These are phyloP conservation scores for Caligus rogercresseyi DNA, from an alignment of 1,140 invertebrate species.

Conservation along the genomic window DNA sequence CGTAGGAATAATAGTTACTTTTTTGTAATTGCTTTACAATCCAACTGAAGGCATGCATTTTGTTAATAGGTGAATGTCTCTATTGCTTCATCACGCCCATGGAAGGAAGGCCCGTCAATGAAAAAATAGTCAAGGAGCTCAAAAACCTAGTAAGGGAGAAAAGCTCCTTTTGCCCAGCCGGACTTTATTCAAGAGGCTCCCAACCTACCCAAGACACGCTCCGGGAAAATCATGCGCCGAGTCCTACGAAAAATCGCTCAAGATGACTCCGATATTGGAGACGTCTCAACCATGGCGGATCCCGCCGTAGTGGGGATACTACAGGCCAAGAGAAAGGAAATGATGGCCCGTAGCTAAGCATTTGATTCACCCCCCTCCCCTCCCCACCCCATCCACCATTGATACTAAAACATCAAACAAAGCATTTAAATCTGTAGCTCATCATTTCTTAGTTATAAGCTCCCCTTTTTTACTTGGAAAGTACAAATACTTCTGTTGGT, in stretches of 20 bases:
- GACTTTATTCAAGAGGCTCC: conserved; percentile 63
- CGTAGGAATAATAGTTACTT: too few species aligned
- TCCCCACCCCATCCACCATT: too few species aligned
- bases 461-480: too few species aligned
- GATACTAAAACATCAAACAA: too few species aligned
- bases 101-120: conserved; percentile 48
- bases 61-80: conserved; percentile 72
- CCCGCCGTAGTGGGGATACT: conserved; percentile 34
- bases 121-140: conserved; percentile 49
- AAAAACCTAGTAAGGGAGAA: conserved; percentile 52
- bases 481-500: too few species aligned
- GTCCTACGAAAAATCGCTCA: conserved; percentile 80
- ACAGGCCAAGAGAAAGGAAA: not conserved
- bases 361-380: too few species aligned
- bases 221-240: conserved; percentile 93
- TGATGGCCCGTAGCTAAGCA: too few species aligned
- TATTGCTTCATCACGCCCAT: conserved; percentile 89
- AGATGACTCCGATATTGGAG: conserved; percentile 70
- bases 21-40: too few species aligned
- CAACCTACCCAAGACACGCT: conserved; percentile 83
- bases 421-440: not conserved
- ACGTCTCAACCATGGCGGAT: conserved; percentile 58
- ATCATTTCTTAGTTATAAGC: not conserved
- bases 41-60: too few species aligned
- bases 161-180: conserved; percentile 88